Base-by-base conservation (phyloP, 2,888 invertebrate genomes). In the Deilephila porcellus region DNA sequence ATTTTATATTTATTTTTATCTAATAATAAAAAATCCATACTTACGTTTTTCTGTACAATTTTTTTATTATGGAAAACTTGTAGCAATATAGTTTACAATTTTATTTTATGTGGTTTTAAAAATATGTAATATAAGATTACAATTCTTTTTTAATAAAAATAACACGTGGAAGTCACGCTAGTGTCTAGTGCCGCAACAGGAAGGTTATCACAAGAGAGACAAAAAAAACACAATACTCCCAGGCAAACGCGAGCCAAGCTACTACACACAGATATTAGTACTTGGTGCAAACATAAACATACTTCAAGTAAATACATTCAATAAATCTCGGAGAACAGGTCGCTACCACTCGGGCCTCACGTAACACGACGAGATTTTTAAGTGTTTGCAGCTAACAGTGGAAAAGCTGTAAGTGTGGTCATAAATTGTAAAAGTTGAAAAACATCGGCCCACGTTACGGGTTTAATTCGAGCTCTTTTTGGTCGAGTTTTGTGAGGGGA, bases 361-460 rank as follows among this genome's bases (percentile, higher is more conserved):
- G 77, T 77, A 82, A 82, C 79, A 79, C 77, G 75, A 79, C 84
- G 86, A 87, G 87, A 90, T 88, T 90, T 91, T 91, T 87, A 92
- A 92, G 88, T 90, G 91, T 89, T 87, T 84, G 76, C 86, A 79
- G 85, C 84, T 82, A 88, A 87, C 86, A 86, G 82, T 83, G 85
- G 86, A 85, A 84, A 83, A 85, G 73, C 87, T 81, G 82, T 90
- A 93, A 94, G 93, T 93, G 93, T 88, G 82, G 86, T 90, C 77
- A 93, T 94, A 93, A 93, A 94, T 93, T 87, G 75, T 86, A 74
- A 74, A 79, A 85, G 85, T 83, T 84, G 89, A 89, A 92, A 91
- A 92, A 92, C 91, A 72, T 72, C 56, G 71, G 70, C 52, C 70
- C 67, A 70, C 74, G 72, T 72, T 72, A 72, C 72, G 70, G 72